A percentile compares a stretch with the other conserved stretches of the same genome.
Conservation (phyloP, 2,113 vertebrate species). For the Myotis lucifugus region DNA sequence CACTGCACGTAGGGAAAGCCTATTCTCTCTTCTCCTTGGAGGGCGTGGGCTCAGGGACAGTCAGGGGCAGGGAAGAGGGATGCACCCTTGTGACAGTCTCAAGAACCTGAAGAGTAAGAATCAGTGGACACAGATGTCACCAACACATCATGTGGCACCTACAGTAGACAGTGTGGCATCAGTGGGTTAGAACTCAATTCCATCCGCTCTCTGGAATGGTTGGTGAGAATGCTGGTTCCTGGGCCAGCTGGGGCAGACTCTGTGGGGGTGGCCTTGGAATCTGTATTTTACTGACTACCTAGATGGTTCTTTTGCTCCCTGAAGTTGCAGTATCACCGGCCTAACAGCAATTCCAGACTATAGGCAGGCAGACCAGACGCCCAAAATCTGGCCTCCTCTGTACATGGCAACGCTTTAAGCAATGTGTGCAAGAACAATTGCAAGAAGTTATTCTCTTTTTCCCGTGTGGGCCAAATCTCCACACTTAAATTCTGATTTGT, state of each 20-base stretch:
- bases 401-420: not conserved
- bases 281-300: not conserved
- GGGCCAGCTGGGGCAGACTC: not conserved
- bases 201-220: not conserved
- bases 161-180: rapidly evolving
- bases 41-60: not conserved
- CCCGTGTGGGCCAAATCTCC: rapidly evolving
- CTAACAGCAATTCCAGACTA: not conserved
- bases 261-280: not conserved
- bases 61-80: not conserved
- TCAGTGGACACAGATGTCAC: rapidly evolving
- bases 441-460: no score
- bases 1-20: not conserved
- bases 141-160: rapidly evolving
- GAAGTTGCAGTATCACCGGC: no score
- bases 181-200: not conserved
- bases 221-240: not conserved
- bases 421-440: rapidly evolving
- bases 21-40: not conserved
- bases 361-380: not conserved
- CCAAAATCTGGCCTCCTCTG: not conserved
- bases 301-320: no score
- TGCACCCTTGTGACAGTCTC: not conserved
- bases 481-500: not conserved
- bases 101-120: not conserved